Conservation (phyloP, 2,797 vertebrate species). For the Huso huso region DNA sequence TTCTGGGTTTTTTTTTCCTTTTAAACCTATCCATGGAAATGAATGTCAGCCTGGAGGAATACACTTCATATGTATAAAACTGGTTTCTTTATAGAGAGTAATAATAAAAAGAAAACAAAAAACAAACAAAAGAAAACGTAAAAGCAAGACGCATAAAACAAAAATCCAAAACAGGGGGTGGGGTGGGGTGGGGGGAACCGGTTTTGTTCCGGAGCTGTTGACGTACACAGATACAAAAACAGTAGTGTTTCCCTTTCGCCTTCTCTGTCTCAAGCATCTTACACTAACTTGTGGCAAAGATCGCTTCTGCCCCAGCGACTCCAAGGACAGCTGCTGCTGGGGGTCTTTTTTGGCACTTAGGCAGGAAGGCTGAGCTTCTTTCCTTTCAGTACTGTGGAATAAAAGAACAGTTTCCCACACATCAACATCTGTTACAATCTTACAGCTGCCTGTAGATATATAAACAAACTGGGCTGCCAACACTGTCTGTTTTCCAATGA, state of each 20-base stretch:
- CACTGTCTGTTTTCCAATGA: no score
- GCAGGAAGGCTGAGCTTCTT: constrained; percentile 98
- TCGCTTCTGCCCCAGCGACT: constrained; percentile 64
- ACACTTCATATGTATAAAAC: constrained; percentile 85
- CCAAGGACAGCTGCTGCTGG: constrained; percentile 62
- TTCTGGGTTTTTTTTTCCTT: constrained; percentile 27
- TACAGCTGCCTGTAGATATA: no score
- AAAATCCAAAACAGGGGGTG: constrained; percentile 65
- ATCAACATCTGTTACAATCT: not conserved
- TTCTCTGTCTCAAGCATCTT: constrained; percentile 86
- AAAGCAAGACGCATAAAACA: constrained; percentile 93
- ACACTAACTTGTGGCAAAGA: constrained; percentile 59
- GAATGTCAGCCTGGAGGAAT: constrained; percentile 56
- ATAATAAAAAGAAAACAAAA: constrained; percentile 48
- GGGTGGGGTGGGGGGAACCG: constrained; percentile 44
- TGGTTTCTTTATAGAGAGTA: constrained; percentile 83
- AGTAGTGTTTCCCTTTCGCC: constrained; percentile 56
- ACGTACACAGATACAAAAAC: constrained; percentile 56
- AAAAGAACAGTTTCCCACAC: constrained; percentile 19
- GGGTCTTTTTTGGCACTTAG: constrained; percentile 76
- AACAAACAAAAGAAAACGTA: constrained; percentile 77
- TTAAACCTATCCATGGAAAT: constrained; percentile 38
- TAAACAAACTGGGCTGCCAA: no score
- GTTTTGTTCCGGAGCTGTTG: constrained; percentile 63
- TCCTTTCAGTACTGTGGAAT: constrained; percentile 84